These are phyloP conservation scores for Microchrysa polita DNA, from an alignment of 2,888 invertebrate genomes.

Conservation along the genomic window DNA sequence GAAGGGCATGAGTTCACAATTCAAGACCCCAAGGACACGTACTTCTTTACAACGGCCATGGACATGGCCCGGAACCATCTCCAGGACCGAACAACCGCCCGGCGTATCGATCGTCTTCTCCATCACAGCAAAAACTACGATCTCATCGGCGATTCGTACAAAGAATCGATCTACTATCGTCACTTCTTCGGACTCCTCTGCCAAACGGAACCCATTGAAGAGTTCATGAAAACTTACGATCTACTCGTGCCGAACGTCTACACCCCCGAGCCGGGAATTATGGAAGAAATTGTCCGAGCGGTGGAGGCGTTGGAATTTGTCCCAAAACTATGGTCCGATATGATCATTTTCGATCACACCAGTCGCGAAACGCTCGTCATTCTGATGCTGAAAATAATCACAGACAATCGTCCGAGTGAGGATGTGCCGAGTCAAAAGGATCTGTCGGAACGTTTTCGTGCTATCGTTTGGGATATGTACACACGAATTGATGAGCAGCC, in stretches of 20 bases:
- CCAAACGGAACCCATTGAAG: slow-evolving; percentile 69
- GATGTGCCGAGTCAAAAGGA: slow-evolving; percentile 54
- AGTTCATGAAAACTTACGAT: slow-evolving; percentile 73
- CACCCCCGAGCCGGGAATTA: slow-evolving; percentile 82
- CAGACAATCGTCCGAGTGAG: slow-evolving; percentile 62
- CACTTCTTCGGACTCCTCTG: slow-evolving; percentile 75
- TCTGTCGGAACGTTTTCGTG: slow-evolving; percentile 65
- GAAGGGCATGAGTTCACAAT: slow-evolving; percentile 70
- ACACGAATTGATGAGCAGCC: slow-evolving; percentile 65
- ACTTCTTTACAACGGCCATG: slow-evolving; percentile 88
- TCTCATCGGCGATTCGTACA: slow-evolving; percentile 80
- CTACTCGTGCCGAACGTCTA: slow-evolving; percentile 78
- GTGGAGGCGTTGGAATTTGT: slow-evolving; percentile 74
- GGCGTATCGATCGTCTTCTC: slow-evolving; percentile 75
- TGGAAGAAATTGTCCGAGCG: slow-evolving; percentile 77
- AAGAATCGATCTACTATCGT: slow-evolving; percentile 83
- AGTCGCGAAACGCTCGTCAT: slow-evolving; percentile 70
- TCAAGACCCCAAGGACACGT: slow-evolving; percentile 72
- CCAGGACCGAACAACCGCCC: slow-evolving; percentile 74
- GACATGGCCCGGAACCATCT: slow-evolving; percentile 77
- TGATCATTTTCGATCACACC: slow-evolving; percentile 77
- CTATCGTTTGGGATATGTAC: slow-evolving; percentile 70
- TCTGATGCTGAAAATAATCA: slow-evolving; percentile 71
- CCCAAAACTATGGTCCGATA: slow-evolving; percentile 83
- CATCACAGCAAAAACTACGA: slow-evolving; percentile 81